Base-by-base conservation (phyloP, 2,888 invertebrate species). In the Phrixothrix hirtus region DNA sequence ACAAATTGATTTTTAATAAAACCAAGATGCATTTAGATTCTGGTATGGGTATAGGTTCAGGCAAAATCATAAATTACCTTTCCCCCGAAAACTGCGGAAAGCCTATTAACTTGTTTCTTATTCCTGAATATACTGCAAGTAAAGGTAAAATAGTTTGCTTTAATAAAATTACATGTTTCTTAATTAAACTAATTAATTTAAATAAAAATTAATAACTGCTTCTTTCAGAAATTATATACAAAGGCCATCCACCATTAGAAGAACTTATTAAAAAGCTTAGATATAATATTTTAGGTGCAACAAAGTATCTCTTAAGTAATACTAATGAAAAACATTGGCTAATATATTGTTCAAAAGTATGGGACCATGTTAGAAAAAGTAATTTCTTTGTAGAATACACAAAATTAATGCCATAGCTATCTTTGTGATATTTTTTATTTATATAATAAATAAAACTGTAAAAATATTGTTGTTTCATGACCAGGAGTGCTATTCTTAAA, bases 311-410 rank as follows among this genome's bases (percentile, higher is more conserved):
- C 30, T 78, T 92, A 59, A 88, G 88, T 0, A 87, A 87, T 59
- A 82, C 87, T 4, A 86, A 88, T 0, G 92, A 92, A 71, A 87
- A 85, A 69, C 88, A 87, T 63, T 92, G 92, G 92, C 84, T 88
- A 69, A 86, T 89, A 60, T 92, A 88, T 75, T 88, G 89, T 68
- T 83, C 81, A 32, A 88, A 89, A 74, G 87, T 88, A 1, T 90
- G 91, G 89, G 92, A 93, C 61, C 85, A 85, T 30, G 87, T 92
- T 38, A 88, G 87, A 66, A 92, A 92, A 67, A 91, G 89, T 68
- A 85, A 87, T 31, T 84, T 92, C 67, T 89, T 90, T 68, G 83
- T 88, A 61, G 92, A 93, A 72, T 92, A 92, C 71, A 89, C 88
- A 63, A 81, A 92, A 72, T 79, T 92, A 56, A 79, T 92, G 74